Conservation (phyloP, 2,888 invertebrate species). For the Ophion obscuratus region DNA sequence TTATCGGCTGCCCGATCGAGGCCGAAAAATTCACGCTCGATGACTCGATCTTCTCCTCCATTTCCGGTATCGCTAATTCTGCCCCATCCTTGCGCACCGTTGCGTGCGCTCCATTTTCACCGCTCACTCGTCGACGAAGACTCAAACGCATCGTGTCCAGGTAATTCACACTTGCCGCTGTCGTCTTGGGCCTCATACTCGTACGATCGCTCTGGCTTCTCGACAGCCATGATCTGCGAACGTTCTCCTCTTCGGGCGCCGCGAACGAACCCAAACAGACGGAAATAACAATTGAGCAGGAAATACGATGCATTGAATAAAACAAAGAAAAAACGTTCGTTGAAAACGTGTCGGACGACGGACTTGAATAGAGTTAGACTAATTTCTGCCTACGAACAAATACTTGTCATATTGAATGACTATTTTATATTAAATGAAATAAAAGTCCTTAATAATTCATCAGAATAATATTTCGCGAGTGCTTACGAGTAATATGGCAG, state of each 20-base stretch:
- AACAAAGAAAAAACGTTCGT: background rate
- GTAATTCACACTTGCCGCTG: constrained; percentile 87
- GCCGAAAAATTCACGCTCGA: background rate
- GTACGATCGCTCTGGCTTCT: constrained; percentile 84
- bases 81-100: background rate
- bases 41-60: constrained; percentile 6
- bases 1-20: constrained; percentile 6
- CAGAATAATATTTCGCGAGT: too few species aligned
- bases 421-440: background rate
- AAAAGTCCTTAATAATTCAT: too few species aligned
- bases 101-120: constrained; percentile 10
- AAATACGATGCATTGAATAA: background rate
- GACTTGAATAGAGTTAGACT: background rate
- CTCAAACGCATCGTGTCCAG: constrained; percentile 94
- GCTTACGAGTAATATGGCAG: too few species aligned
- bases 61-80: constrained; percentile 26
- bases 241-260: constrained; percentile 48
- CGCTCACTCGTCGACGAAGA: constrained; percentile 86
- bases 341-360: background rate
- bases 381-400: background rate
- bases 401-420: background rate
- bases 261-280: background rate
- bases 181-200: constrained; percentile 82
- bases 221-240: constrained; percentile 74
- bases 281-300: background rate